These are phyloP conservation scores for Cheilosia pagana DNA, from an alignment of 2,888 invertebrate genomes.

Conservation along the genomic window DNA sequence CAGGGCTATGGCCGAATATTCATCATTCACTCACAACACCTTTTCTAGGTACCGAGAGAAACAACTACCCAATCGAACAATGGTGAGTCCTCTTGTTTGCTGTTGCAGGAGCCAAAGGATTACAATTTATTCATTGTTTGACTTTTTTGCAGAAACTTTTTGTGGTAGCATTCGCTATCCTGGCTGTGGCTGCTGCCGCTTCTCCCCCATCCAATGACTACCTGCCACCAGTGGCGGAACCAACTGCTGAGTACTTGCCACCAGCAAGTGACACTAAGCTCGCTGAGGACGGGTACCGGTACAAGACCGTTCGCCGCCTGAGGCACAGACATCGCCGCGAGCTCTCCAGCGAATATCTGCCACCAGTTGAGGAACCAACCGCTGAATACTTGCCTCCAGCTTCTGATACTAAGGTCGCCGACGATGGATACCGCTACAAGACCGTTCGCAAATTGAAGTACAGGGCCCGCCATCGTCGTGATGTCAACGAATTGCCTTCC, in stretches of 20 bases:
- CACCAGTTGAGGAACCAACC: constrained; percentile 78
- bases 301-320: constrained; percentile 79
- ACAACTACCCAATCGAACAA: constrained; percentile 40
- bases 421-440: constrained; percentile 82
- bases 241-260: constrained; percentile 41
- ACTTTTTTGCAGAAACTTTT: constrained; percentile 78
- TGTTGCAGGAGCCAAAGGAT: not conserved
- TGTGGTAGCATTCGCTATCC: constrained; percentile 76
- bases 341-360: constrained; percentile 79
- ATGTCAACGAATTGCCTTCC: constrained; percentile 79
- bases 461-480: constrained; percentile 81
- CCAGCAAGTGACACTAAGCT: constrained; percentile 76
- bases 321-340: constrained; percentile 79
- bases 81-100: constrained; percentile 42
- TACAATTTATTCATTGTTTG: not conserved
- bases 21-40: constrained; percentile 60
- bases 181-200: constrained; percentile 78
- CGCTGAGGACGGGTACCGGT: constrained; percentile 79
- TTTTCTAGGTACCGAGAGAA: not conserved
- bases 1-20: constrained; percentile 30
- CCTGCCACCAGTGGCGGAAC: constrained; percentile 78
- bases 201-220: constrained; percentile 79
- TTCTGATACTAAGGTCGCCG: constrained; percentile 79
- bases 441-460: constrained; percentile 81
- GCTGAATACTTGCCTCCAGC: constrained; percentile 80